These are phyloP conservation scores for Chunga burmeisteri DNA, from an alignment of 2,113 vertebrate genomes.

Conservation along the genomic window DNA sequence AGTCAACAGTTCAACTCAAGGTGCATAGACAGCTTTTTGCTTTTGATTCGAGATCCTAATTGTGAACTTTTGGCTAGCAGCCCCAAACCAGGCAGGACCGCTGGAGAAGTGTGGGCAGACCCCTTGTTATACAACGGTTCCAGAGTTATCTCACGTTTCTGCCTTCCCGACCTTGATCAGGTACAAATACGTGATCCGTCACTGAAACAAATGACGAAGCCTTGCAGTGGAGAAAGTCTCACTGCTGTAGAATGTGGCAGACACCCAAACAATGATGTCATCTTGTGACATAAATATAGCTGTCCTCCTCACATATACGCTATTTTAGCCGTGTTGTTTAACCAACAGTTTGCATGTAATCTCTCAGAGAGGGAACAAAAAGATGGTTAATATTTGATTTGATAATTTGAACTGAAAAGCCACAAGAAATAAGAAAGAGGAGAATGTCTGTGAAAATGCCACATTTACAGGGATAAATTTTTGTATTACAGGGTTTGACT, in stretches of 20 bases:
- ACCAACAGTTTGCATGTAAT: neutral
- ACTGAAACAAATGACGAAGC: neutral
- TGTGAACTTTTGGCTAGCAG: neutral
- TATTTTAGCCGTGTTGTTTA: neutral
- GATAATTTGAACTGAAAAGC: neutral
- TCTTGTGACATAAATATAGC: neutral
- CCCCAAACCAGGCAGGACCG: neutral
- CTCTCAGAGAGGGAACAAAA: neutral
- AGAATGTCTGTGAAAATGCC: neutral
- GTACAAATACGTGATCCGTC: neutral
- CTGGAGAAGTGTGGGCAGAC: neutral
- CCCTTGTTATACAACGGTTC: fast-evolving
- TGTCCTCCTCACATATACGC: neutral
- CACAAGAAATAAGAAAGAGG: neutral
- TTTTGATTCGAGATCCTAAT: neutral
- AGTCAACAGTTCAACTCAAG: neutral
- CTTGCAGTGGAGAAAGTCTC: neutral
- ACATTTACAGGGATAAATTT: neutral
- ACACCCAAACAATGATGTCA: neutral
- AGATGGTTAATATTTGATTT: neutral
- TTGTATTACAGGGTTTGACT: neutral
- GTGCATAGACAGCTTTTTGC: neutral
- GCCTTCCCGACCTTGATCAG: neutral
- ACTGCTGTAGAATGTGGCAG: neutral
- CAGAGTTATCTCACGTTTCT: neutral